A percentile compares a stretch with the other conserved stretches of the same genome.
Evolutionary conservation across 2,797 vertebrate species (phyloP).

Genomic region (Numenius phaeopus): DNA sequence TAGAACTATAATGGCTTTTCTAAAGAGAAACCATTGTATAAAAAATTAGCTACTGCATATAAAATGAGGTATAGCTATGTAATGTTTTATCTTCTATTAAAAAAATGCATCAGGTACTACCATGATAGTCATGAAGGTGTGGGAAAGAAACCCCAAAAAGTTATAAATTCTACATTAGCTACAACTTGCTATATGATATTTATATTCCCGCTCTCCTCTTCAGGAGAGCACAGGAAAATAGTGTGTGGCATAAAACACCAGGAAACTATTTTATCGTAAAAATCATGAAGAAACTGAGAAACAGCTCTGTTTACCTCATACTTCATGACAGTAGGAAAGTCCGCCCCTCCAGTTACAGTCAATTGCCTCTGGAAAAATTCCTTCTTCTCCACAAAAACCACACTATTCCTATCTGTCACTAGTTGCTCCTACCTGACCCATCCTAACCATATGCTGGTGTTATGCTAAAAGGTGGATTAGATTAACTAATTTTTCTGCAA

Average conservation of each 20-base stretch:
- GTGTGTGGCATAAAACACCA: neutral
- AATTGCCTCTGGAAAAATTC: neutral
- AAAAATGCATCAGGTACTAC: neutral
- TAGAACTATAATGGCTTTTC: constrained; percentile 2
- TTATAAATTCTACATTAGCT: neutral
- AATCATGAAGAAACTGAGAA: neutral
- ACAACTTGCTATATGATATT: neutral
- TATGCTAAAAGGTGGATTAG: neutral
- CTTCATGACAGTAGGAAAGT: neutral
- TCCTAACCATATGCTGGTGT: neutral
- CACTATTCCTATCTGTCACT: neutral
- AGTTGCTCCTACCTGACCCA: neutral
- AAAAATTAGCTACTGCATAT: neutral
- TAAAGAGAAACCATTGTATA: neutral
- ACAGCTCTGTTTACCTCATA: neutral
- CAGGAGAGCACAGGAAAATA: neutral
- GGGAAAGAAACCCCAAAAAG: rapidly evolving
- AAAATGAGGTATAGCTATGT: neutral
- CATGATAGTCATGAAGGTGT: neutral
- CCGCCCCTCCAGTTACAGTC: neutral
- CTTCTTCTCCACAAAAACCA: neutral
- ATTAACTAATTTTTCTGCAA: neutral
- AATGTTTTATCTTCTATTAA: neutral
- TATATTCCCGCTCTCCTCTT: neutral
- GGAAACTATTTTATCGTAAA: neutral